Evolutionary conservation across 2,797 vertebrate species (phyloP), one percentile per base, ranked within the genome.

Genomic region (Pempheris klunzingeri): DNA sequence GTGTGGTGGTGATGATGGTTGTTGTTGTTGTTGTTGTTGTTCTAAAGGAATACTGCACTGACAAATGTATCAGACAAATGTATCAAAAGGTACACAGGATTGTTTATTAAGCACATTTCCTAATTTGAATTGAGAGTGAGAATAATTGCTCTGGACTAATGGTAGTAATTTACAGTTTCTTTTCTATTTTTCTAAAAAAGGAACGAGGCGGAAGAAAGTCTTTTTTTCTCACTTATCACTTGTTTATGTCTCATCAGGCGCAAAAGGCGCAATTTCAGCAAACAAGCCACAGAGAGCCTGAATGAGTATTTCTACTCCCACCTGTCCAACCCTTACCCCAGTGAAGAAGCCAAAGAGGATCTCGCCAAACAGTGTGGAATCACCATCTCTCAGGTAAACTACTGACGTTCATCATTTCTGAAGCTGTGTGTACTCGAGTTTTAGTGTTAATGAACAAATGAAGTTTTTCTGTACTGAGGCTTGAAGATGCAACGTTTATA

Each of bases 281-380:
- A 99, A 92, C 98, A 99, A 93, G 98, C 98, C n/a, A 99, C 98
- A 0, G 98, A 99, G 92, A 97, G 97, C 88, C 96, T 99, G 94
- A 99, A 99, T 74, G 98, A 99, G 92, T 99, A 99, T 94, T 99
- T 99, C 95, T 99, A 99, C 94, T 99, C 98, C 69, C 98, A 99
- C 93, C 96, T 99, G 92, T 99, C 98, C 92, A 99, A 99, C 96
- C 98, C 98, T 24, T 99, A 99, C 91, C 98, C 98, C 93, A 99
- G 98, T 72, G 98, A 99, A 96, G 98, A 99, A 95, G 98, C 98
- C 96, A 99, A 99, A 97, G 98, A 99, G 91, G 98, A 99, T 90
- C 94, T 99, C 71, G 98, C 98, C 93, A 99, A 99, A 94, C 93
- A 95, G 77, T 99, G 98, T 5, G 95, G 96, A 88, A 99, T 99